Evolutionary conservation across 2,797 vertebrate genomes (phyloP), one percentile per base, ranked within the genome.

Genomic region (Xenentodon cancila): DNA sequence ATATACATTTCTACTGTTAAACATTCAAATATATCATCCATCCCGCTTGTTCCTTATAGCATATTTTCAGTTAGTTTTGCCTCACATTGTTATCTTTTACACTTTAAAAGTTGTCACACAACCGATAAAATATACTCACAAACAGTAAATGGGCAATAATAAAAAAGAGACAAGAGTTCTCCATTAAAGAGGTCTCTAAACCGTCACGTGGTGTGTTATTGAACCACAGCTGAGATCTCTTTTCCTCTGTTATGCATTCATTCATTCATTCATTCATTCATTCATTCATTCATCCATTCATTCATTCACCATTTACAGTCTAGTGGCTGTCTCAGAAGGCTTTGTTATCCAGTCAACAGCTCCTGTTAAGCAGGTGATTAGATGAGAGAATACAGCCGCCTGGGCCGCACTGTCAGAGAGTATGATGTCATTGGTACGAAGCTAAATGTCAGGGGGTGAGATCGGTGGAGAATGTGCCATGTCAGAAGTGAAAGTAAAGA

Each of bases 281-380:
- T 11, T n/a, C 16, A 62, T 1, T 22, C 17, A 62, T 2, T 70
- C 70, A 48, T 54, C 19, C 70, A 40, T 69, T 81, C 71, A 64
- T 65, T 59, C 46, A 44, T 79, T 73, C 65, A 59, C 65, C 71
- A 71, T 85, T 70, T 75, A 68, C 60, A 45, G 59, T 64, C 43
- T 55, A 58, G 68, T 60, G 77, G 56, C 62, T 21, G 68, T 77
- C 79, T 77, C 64, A 47, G 55, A 76, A 59, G 69, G 65, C 73
- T 77, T 64, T 67, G 69, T 85, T 81, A 82, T 79, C 68, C 80
- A 84, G 75, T 82, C 83, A 84, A 80, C 79, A 80, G 80, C 80
- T 80, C 79, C 84, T 79, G 76, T 84, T 79, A 64, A 74, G 77
- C 68, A 69, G 70, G 82, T 84, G 86, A 89, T 86, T 83, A 75